Evolutionary conservation across 2,888 invertebrate species (phyloP).

Genomic region (Caenorhabditis sinica): DNA sequence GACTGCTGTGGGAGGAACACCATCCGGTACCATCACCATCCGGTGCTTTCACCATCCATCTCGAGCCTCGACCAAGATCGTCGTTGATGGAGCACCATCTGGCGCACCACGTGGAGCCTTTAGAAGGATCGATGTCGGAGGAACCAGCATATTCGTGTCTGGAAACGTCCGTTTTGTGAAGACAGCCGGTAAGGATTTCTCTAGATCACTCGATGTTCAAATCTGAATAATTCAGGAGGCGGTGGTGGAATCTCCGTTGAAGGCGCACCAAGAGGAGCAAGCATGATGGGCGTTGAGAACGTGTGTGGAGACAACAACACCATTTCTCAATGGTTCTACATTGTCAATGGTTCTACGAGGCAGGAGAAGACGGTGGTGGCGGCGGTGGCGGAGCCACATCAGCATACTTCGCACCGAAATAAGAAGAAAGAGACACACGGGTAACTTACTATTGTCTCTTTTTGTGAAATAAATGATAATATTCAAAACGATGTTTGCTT

Average conservation of each 20-base stretch:
- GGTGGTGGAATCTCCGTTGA: slow-evolving; percentile 57
- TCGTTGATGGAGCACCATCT: slow-evolving; percentile 69
- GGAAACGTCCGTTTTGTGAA: too few relatives aligned
- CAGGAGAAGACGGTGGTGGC: slow-evolving; percentile 56
- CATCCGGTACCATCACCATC: slow-evolving; percentile 50
- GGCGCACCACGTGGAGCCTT: slow-evolving; percentile 71
- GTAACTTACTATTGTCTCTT: slow-evolving; percentile 5
- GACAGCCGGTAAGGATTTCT: too few relatives aligned
- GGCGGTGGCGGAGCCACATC: slow-evolving; percentile 69
- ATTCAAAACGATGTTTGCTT: background rate
- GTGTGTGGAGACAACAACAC: too few relatives aligned
- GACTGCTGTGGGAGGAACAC: slow-evolving; percentile 58
- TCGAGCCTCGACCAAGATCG: slow-evolving; percentile 74
- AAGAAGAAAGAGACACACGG: slow-evolving; percentile 24
- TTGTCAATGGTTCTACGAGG: slow-evolving; percentile 37
- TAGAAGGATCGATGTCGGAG: slow-evolving; percentile 54
- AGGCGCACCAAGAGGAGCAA: slow-evolving; percentile 64
- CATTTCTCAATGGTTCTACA: too few relatives aligned
- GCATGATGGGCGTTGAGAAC: slow-evolving; percentile 74
- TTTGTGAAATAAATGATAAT: slow-evolving; percentile 18
- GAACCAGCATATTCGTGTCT: too few relatives aligned
- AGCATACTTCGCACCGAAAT: slow-evolving; percentile 76
- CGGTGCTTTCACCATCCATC: slow-evolving; percentile 68
- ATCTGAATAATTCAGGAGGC: too few relatives aligned
- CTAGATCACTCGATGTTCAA: too few relatives aligned